Evolutionary conservation across 2,797 vertebrate species (phyloP).

Genomic region (Hafferia zeledoni): DNA sequence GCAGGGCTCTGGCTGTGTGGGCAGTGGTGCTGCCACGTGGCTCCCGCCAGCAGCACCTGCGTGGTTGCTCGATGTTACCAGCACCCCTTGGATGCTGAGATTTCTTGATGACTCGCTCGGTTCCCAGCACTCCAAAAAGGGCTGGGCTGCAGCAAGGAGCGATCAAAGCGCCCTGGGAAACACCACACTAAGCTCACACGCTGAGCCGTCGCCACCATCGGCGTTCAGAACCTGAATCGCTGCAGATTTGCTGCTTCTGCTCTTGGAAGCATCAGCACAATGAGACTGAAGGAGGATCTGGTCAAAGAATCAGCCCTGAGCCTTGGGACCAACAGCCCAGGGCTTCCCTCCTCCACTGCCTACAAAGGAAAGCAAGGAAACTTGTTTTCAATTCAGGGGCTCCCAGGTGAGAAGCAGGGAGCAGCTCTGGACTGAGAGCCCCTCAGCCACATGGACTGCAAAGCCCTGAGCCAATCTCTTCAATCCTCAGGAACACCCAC

Average conservation of each 20-base stretch:
- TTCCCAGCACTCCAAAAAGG: neutral
- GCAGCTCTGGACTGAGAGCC: neutral
- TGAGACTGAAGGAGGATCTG: neutral
- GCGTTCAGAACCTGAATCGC: neutral
- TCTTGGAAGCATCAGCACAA: neutral
- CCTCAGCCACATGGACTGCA: rapidly evolving
- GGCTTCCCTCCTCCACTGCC: neutral
- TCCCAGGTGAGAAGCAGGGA: neutral
- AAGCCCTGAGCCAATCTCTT: neutral
- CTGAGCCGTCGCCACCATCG: neutral
- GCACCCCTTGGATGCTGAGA: neutral
- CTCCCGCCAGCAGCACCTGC: neutral
- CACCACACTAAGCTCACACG: rapidly evolving
- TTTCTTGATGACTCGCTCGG: neutral
- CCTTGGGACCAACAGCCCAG: neutral
- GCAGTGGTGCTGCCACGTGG: neutral
- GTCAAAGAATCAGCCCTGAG: neutral
- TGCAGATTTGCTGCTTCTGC: neutral
- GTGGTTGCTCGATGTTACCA: neutral
- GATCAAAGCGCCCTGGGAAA: neutral
- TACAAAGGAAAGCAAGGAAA: neutral
- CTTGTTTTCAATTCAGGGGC: neutral
- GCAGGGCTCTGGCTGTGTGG: neutral
- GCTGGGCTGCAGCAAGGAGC: neutral
- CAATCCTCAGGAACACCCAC: neutral